phyloP scores from a whole-genome alignment of 2,113 vertebrate genomes.

The Mola mola region DNA sequence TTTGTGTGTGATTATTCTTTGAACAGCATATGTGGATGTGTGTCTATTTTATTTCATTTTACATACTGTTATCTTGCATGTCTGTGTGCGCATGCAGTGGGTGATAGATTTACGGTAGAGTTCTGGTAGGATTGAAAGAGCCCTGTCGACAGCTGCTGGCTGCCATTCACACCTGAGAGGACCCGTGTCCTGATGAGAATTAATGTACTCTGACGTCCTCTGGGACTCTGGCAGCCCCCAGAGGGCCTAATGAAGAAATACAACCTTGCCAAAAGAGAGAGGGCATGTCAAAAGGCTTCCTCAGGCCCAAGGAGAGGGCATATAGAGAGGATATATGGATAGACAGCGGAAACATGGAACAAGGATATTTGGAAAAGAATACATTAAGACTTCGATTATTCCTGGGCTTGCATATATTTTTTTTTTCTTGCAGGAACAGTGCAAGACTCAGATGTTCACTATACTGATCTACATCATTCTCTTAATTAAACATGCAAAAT shows the following conservation, averaged over 20 bases:
- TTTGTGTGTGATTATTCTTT: conserved; percentile 58
- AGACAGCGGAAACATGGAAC: conserved; percentile 55
- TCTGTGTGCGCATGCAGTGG: conserved; percentile 23
- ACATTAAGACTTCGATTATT: conserved; percentile 42
- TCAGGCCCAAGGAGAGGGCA: conserved; percentile 68
- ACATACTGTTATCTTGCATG: neutral
- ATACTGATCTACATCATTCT: conserved; percentile 6
- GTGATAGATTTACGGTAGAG: conserved; percentile 89
- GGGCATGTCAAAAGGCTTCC: conserved; percentile 71
- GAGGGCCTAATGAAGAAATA: conserved; percentile 88
- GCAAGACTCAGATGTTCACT: conserved; percentile 30
- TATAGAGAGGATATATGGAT: conserved; percentile 63
- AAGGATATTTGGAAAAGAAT: conserved; percentile 63
- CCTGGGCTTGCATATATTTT: neutral
- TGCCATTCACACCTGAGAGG: conserved; percentile 94
- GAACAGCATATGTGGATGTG: conserved; percentile 30
- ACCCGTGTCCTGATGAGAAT: conserved; percentile 91
- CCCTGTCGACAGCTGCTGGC: conserved; percentile 87
- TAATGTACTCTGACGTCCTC: conserved; percentile 92
- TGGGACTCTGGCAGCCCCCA: conserved; percentile 84
- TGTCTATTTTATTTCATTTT: neutral
- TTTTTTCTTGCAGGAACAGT: neutral
- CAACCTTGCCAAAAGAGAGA: conserved; percentile 79
- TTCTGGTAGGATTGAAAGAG: conserved; percentile 85
- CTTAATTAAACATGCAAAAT: conserved; percentile 59